Evolutionary conservation across 2,888 invertebrate genomes (phyloP), one percentile per base, ranked within the genome.

Genomic region (Scotopteryx bipunctaria): DNA sequence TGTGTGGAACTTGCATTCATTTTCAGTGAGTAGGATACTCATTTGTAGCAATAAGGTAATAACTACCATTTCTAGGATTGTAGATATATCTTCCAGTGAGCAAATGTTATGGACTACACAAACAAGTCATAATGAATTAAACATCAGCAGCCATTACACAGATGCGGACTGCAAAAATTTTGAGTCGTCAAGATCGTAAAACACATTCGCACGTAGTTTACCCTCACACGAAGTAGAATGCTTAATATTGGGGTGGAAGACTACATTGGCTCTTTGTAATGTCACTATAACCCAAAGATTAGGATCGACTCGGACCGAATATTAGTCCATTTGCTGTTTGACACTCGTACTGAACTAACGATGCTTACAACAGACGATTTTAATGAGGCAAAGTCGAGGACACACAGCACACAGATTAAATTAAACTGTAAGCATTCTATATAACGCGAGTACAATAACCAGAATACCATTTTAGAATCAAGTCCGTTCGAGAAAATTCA

Each of bases 261-360:
- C 43, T 84, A 84, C 87, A 88, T 83, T 78, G 81, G 75, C 81
- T 87, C 87, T 86, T 86, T 84, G 84, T 89, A 86, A 86, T 86
- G 79, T 76, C 17, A 42, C 80, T 70, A 84, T 88, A 85, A 83
- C 78, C 78, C 71, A 69, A 64, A 76, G 78, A 81, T 83, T 81
- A 81, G 74, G 78, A 62, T 64, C 71, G 65, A 61, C 63, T 61
- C 67, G 66, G 51, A 53, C 55, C 58, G 67, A 69, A 73, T 72
- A 70, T 66, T 68, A 70, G 61, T 59, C 73, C 71, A 76, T 82
- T 78, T 72, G 75, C 67, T 69, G 67, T 69, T 66, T 59, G 48
- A 67, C 67, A 59, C 68, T 69, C 68, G 73, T 71, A 69, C 67
- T 73, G 64, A 66, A 75, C 66, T 69, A 66, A 69, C 73, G 67